These are phyloP conservation scores for Hoplostethus mediterraneus DNA, from an alignment of 2,797 vertebrate species.

Conservation along the genomic window DNA sequence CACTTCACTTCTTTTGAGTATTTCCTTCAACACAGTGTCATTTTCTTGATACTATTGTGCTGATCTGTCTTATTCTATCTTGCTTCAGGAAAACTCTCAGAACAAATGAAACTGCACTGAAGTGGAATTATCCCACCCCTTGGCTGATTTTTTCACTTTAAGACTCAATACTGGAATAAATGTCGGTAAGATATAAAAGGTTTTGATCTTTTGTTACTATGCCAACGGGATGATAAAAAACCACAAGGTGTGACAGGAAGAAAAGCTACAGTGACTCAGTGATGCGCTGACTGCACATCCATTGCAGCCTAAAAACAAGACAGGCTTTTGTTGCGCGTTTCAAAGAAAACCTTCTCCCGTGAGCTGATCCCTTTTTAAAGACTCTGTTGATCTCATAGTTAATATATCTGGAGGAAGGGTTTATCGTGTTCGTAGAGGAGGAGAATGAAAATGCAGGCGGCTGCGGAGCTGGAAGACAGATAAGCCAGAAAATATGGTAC, in stretches of 20 bases:
- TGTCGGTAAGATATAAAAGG: neutral
- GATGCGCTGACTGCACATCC: constrained; percentile 33
- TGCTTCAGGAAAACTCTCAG: no score
- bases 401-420: constrained; percentile 37
- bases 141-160: no score
- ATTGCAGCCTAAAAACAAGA: constrained; percentile 35
- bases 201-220: constrained; percentile 17
- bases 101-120: no score
- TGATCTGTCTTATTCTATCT: no score
- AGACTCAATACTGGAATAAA: neutral
- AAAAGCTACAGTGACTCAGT: constrained; percentile 14
- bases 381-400: constrained; percentile 35
- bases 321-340: no score
- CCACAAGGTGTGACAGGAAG: constrained; percentile 9
- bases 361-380: constrained; percentile 40
- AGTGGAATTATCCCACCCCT: no score
- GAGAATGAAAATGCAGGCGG: constrained; percentile 25
- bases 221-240: constrained; percentile 23
- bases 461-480: constrained; percentile 42
- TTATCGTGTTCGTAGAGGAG: constrained; percentile 30
- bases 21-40: no score
- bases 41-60: no score
- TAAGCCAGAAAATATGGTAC: constrained; percentile 60
- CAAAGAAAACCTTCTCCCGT: constrained; percentile 44
- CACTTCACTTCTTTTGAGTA: no score